A percentile compares a stretch with the other conserved stretches of the same genome.
These are phyloP conservation scores for Trinorchestia longiramus DNA, from an alignment of 1,140 invertebrate species.

Conservation along the genomic window DNA sequence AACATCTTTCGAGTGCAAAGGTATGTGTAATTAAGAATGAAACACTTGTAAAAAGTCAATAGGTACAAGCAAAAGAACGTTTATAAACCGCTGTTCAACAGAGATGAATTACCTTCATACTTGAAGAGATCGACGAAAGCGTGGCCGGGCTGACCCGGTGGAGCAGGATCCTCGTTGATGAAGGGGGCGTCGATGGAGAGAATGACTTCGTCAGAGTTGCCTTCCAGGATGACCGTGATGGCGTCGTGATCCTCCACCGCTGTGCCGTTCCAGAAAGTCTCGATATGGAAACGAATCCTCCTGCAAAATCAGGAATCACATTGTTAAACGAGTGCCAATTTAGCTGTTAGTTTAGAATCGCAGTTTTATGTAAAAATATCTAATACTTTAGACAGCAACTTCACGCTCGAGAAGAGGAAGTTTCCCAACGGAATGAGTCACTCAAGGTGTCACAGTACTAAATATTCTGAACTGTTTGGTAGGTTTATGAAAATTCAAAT, in stretches of 20 bases:
- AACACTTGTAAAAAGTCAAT: not conserved
- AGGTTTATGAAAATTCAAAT: too few relatives aligned
- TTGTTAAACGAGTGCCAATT: not conserved
- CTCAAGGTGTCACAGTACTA: too few relatives aligned
- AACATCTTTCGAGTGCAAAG: not conserved
- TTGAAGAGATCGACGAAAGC: slow-evolving; percentile 64
- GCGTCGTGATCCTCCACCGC: not conserved
- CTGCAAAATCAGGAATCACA: not conserved
- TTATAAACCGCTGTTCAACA: not conserved
- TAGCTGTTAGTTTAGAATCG: not conserved
- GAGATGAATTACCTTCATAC: slow-evolving; percentile 58
- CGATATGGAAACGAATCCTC: not conserved
- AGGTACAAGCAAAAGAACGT: not conserved
- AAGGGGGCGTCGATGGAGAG: slow-evolving; percentile 62
- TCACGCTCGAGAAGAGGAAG: not conserved
- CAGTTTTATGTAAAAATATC: not conserved
- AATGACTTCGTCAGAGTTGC: slow-evolving; percentile 51
- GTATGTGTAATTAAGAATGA: too few relatives aligned
- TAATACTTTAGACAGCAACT: not conserved
- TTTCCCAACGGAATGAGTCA: too few relatives aligned
- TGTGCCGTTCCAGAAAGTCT: slow-evolving; percentile 24
- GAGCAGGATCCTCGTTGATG: slow-evolving; percentile 58
- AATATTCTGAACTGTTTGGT: too few relatives aligned
- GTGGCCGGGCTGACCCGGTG: slow-evolving; percentile 56
- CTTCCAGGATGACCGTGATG: slow-evolving; percentile 33